A percentile compares a stretch with the other conserved stretches of the same genome.
phyloP scores from a whole-genome alignment of 2,797 vertebrate genomes.

The Furcifer pardalis region DNA sequence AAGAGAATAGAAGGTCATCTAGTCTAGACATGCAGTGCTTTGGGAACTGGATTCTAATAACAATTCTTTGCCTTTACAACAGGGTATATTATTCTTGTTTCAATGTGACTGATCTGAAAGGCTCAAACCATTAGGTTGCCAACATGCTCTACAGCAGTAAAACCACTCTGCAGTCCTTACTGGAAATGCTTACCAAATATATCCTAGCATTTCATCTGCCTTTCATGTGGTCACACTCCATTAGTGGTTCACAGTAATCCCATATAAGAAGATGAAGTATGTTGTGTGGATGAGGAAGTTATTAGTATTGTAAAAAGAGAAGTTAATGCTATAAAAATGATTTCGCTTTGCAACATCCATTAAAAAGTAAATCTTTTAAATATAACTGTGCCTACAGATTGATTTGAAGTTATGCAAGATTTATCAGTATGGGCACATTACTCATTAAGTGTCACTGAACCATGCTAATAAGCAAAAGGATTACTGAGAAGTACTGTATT shows the following conservation, averaged over 20 bases:
- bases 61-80: not conserved
- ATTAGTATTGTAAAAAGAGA: not conserved
- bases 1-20: not conserved
- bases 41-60: not conserved
- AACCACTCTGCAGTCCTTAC: not conserved
- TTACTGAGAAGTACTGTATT: conserved; percentile 27
- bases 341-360: not conserved
- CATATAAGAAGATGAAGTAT: not conserved
- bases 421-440: conserved; percentile 37
- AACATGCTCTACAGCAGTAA: not conserved
- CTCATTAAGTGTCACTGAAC: conserved; percentile 17
- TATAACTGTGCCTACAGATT: not conserved
- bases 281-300: not conserved
- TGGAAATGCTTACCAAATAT: not conserved
- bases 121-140: not conserved
- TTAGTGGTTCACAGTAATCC: not conserved
- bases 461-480: conserved; percentile 2
- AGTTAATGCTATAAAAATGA: not conserved
- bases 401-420: conserved; percentile 15
- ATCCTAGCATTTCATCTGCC: not conserved
- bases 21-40: not conserved
- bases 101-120: not conserved
- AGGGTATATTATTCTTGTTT: not conserved
- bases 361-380: not conserved
- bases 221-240: not conserved